These are phyloP conservation scores for Nesidiocoris tenuis DNA, from an alignment of 2,888 invertebrate species.

Conservation along the genomic window DNA sequence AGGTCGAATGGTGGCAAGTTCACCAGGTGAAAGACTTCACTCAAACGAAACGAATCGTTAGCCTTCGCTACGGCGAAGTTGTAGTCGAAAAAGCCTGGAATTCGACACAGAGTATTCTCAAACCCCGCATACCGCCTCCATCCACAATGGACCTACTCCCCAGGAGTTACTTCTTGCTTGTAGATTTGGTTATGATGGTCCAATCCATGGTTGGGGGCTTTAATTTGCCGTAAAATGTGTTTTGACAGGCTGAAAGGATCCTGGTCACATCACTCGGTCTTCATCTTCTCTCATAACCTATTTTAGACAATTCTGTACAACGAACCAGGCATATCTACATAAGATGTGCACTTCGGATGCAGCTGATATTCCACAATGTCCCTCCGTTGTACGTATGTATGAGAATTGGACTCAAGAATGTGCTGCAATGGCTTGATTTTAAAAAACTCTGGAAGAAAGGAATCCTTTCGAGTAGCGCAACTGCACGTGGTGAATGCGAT, in stretches of 20 bases:
- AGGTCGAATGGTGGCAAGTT: not conserved
- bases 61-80: slow-evolving; percentile 1
- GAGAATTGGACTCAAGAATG: not conserved
- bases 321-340: slow-evolving; percentile 2
- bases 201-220: too few species aligned
- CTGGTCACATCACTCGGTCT: too few species aligned
- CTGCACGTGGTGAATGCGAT: slow-evolving; percentile 1
- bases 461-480: not conserved
- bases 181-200: too few species aligned
- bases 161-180: too few species aligned
- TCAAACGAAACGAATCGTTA: not conserved
- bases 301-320: too few species aligned
- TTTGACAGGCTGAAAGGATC: too few species aligned
- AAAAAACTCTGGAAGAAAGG: slow-evolving; percentile 14
- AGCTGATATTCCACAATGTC: not conserved
- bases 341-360: slow-evolving; percentile 18
- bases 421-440: not conserved
- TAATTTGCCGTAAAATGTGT: too few species aligned
- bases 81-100: slow-evolving; percentile 15
- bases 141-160: too few species aligned
- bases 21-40: not conserved
- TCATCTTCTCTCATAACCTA: too few species aligned
- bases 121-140: too few species aligned
- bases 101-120: too few species aligned
- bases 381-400: too few species aligned